Evolutionary conservation across 2,113 vertebrate species (phyloP).

Genomic region (Odobenus rosmarus): DNA sequence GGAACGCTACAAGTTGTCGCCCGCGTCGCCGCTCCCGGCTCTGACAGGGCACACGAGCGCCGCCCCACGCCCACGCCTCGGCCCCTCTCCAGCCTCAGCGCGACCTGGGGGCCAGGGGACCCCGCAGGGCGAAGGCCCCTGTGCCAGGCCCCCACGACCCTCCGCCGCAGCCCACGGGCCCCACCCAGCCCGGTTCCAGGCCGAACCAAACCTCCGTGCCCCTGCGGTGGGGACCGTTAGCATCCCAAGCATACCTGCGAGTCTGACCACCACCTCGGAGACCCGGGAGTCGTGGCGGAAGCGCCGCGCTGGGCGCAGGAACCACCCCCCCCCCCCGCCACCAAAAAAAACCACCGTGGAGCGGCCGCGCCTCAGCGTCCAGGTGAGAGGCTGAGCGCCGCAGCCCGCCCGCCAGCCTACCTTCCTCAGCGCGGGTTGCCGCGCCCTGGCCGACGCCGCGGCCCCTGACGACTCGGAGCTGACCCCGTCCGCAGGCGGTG

Average conservation of each 20-base stretch:
- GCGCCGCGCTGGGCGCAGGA: background rate
- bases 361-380: background rate
- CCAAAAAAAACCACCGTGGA: too few species aligned
- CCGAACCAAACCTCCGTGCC: background rate
- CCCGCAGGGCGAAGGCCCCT: background rate
- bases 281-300: background rate
- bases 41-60: background rate
- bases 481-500: background rate
- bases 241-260: background rate
- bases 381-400: background rate
- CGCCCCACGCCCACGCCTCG: background rate
- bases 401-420: background rate
- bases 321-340: too few species aligned
- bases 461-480: background rate
- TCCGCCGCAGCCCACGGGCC: background rate
- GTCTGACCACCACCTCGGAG: background rate
- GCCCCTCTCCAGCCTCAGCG: background rate
- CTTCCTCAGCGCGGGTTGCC: background rate
- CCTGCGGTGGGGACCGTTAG: background rate
- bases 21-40: background rate
- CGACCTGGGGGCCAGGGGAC: background rate
- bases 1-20: constrained; percentile 64
- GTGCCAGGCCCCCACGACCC: background rate
- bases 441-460: background rate
- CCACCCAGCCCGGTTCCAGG: background rate